Percentiles rank a stretch among this genome's conserved stretches.
phyloP scores from a whole-genome alignment of 2,888 invertebrate species.

The Choreutis nemorana region DNA sequence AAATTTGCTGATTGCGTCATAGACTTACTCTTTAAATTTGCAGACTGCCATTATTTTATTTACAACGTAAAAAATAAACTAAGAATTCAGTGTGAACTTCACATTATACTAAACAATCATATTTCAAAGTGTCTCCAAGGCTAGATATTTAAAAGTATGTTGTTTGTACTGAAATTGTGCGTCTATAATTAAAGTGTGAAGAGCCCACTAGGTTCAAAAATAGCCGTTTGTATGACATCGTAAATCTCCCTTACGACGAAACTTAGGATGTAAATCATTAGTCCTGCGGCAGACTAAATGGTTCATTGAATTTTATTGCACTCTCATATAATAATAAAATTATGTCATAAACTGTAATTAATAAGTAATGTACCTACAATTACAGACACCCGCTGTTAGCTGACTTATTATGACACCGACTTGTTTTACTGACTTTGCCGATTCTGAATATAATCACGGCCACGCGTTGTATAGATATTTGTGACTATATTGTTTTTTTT shows the following conservation, averaged over 20 bases:
- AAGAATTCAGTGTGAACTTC: too few relatives aligned
- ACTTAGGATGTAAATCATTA: conserved; percentile 50
- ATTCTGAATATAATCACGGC: too few relatives aligned
- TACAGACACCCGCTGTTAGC: conserved; percentile 3
- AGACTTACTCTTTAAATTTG: too few relatives aligned
- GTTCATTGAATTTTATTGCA: conserved; percentile 50
- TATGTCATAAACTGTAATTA: conserved; percentile 38
- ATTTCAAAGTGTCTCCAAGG: conserved; percentile 38
- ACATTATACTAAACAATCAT: too few relatives aligned
- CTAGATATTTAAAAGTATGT: conserved; percentile 39
- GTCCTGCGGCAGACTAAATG: conserved; percentile 34
- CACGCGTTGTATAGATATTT: too few relatives aligned
- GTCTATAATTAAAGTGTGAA: conserved; percentile 57
- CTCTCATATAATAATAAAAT: conserved; percentile 30
- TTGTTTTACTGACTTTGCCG: too few relatives aligned
- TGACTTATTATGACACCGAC: conserved; percentile 4
- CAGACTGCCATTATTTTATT: too few relatives aligned
- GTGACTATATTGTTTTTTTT: too few relatives aligned
- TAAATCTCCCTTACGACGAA: conserved; percentile 54
- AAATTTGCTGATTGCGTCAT: too few relatives aligned
- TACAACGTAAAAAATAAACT: too few relatives aligned
- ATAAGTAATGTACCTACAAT: conserved; percentile 20
- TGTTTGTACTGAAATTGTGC: too few relatives aligned
- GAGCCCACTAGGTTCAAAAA: conserved; percentile 50
- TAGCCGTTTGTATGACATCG: conserved; percentile 49